These are phyloP conservation scores for Drosophila kokeensis DNA, from an alignment of 2,888 invertebrate species.

Conservation along the genomic window DNA sequence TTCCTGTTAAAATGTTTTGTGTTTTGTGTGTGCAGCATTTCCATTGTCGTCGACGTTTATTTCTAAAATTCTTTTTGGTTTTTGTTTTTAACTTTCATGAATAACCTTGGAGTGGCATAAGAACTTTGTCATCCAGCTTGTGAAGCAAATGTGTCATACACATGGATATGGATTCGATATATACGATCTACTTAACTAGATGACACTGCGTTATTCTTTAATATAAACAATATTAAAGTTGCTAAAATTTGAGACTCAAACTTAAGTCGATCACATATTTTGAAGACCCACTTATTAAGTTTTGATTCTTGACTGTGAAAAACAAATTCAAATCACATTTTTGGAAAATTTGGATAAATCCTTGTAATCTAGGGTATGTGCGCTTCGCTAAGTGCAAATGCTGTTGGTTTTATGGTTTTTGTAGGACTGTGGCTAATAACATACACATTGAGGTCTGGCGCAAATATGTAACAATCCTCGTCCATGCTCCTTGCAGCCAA, in stretches of 20 bases:
- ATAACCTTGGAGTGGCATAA: slow-evolving; percentile 48
- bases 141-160: not conserved
- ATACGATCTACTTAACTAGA: not conserved
- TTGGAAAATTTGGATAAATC: not conserved
- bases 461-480: slow-evolving; percentile 77
- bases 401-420: slow-evolving; percentile 34
- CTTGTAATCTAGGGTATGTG: slow-evolving; percentile 28
- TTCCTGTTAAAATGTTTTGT: slow-evolving; percentile 80
- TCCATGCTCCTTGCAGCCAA: slow-evolving; percentile 51
- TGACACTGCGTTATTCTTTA: not conserved
- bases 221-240: not conserved
- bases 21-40: slow-evolving; percentile 66
- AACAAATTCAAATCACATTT: not conserved
- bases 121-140: slow-evolving; percentile 12
- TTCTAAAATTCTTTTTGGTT: slow-evolving; percentile 61
- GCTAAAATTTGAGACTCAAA: not conserved
- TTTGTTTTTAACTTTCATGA: slow-evolving; percentile 13
- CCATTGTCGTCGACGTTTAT: slow-evolving; percentile 76
- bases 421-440: slow-evolving; percentile 54
- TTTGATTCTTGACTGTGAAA: not conserved
- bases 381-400: not conserved
- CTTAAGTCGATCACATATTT: not conserved
- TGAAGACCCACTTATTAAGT: not conserved
- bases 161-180: not conserved
- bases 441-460: slow-evolving; percentile 38